These are phyloP conservation scores for Oxyura jamaicensis DNA, from an alignment of 2,113 vertebrate genomes.

Conservation along the genomic window DNA sequence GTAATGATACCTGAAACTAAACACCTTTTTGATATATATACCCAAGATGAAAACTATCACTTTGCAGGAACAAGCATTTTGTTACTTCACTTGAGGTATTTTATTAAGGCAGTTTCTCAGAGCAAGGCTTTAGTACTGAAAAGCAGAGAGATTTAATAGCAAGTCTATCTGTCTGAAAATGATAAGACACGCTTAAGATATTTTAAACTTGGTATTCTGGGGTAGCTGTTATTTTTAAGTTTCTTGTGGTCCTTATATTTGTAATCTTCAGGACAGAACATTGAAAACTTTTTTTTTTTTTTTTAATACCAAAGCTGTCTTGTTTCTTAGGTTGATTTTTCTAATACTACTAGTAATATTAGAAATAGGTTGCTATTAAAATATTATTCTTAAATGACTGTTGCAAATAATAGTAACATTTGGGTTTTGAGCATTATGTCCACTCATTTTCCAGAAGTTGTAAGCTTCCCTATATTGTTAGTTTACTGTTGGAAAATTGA, in stretches of 20 bases:
- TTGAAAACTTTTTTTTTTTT: background rate
- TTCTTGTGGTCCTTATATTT: background rate
- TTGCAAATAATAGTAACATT: background rate
- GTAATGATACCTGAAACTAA: background rate
- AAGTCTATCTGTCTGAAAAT: background rate
- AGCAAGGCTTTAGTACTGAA: background rate
- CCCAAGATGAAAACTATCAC: background rate
- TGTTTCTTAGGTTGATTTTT: background rate
- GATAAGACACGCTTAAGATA: background rate
- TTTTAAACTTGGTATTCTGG: background rate
- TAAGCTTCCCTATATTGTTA: background rate
- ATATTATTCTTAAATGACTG: background rate
- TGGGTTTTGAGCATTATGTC: background rate
- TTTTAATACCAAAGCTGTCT: background rate
- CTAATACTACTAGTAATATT: background rate
- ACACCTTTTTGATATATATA: background rate
- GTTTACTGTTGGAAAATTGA: background rate
- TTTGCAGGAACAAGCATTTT: background rate
- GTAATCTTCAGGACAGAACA: background rate
- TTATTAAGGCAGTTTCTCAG: background rate
- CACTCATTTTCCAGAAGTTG: background rate
- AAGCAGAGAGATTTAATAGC: background rate
- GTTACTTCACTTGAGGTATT: background rate
- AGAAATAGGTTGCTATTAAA: background rate
- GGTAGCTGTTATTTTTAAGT: background rate